Evolutionary conservation across 2,113 vertebrate species (phyloP).

Genomic region (Mus spicilegus): DNA sequence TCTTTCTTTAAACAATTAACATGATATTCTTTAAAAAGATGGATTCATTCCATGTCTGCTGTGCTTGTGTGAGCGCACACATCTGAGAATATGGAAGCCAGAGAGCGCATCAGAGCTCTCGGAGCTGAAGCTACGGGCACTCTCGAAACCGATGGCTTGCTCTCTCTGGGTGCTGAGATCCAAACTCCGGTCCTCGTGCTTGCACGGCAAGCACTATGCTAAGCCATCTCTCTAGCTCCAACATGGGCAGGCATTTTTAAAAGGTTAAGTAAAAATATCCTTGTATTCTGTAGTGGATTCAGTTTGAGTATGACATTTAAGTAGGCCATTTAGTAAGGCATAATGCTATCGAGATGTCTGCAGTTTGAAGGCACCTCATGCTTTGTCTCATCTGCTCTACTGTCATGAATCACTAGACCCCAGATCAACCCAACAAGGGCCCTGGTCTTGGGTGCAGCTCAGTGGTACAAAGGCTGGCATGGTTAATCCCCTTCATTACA

Average conservation of each 20-base stretch:
- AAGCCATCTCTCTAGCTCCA: not conserved
- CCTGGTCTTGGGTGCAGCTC: not conserved
- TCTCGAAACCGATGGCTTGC: not conserved
- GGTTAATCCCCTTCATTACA: not conserved
- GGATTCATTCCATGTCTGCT: not conserved
- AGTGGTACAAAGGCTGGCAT: not conserved
- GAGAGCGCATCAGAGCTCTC: not conserved
- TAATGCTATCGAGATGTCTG: not conserved
- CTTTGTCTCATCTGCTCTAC: not conserved
- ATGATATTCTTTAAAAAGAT: not conserved
- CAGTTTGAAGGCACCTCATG: not conserved
- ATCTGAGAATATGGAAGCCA: not conserved
- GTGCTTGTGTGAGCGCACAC: not conserved
- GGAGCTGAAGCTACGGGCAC: not conserved
- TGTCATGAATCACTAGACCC: not conserved
- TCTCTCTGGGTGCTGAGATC: not conserved
- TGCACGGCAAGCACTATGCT: not conserved
- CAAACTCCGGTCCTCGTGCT: not conserved
- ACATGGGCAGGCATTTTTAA: not conserved
- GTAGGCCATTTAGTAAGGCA: not conserved
- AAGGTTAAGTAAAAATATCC: constrained; percentile 18
- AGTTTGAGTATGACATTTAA: not conserved
- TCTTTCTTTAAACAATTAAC: constrained; percentile 4
- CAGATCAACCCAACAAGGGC: not conserved
- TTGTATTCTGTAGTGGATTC: constrained; percentile 21